Base-by-base conservation (phyloP, 2,113 vertebrate species). In the Murina feae region DNA sequence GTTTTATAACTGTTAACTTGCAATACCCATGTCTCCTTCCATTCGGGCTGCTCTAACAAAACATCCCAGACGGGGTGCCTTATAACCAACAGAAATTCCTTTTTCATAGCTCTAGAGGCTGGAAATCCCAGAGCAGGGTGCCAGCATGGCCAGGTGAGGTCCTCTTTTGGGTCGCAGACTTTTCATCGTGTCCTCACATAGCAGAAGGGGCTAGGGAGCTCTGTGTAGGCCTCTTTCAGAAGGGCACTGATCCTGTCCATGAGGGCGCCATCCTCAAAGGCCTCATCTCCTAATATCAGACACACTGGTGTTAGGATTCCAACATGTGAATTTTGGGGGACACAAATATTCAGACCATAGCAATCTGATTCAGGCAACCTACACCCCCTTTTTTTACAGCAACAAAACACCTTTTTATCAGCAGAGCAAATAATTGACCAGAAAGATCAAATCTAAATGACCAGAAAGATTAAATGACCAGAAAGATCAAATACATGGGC, bases 1-100 rank as follows among this genome's bases (percentile, higher is more conserved):
- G n/a, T 44, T 96, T 91, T 86, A 66, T 20, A 95, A 79, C 86
- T 30, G 39, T 20, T 55, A 89, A 55, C 44, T 76, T 92, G 42
- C 6, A 80, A 74, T 47, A 55, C 21, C 35, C 32, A 5, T 53
- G 25, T 75, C 68, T 91, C 63, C 18, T 14, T 63, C 42, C 4
- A 0, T 66, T 82, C 13, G 4, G 25, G 37, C 32, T 55, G 55
- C 53, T 39, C 6, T 74, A 66, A 75, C 18, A 58, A 58, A 66
- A 87, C 9, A 42, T 21, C 25, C 42, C 37, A 32, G 10, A 47
- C 4, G 18, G 32, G 25, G 58, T 81, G 5, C 32, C n/a, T 87
- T 75, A 58, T 49, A 28, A 91, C 49, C 23, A 74, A 47, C 25
- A 49, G 39, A 39, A 87, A 86, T 72, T 65, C 55, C 65, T 66